Conservation (phyloP, 2,797 vertebrate genomes). For the Hydrophis major region DNA sequence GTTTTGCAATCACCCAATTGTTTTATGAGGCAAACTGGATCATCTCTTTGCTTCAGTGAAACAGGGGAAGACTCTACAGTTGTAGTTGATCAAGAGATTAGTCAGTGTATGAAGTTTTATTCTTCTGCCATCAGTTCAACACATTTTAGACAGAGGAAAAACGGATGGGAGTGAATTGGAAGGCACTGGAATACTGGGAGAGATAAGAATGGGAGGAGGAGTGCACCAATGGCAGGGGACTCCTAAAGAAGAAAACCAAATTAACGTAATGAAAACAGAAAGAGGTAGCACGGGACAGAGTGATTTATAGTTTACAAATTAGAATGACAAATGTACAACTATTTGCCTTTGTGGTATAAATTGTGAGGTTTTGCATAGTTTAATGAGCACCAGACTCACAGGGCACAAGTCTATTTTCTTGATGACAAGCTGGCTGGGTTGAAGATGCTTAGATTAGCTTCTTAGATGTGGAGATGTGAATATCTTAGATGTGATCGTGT, state of each 20-base stretch:
- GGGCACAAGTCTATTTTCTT: neutral
- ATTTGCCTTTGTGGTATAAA: neutral
- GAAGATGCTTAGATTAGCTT: neutral
- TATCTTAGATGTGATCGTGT: neutral
- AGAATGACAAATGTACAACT: neutral
- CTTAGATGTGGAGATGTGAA: neutral
- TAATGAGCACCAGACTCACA: neutral
- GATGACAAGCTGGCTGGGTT: neutral
- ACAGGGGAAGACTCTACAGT: neutral
- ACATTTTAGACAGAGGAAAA: neutral
- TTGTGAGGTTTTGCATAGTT: neutral
- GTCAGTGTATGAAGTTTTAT: neutral
- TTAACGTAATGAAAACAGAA: neutral
- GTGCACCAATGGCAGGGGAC: neutral
- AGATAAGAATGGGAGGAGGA: neutral
- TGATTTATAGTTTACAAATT: neutral
- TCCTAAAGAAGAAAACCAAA: neutral
- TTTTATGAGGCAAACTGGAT: neutral
- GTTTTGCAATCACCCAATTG: neutral
- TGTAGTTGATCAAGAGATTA: neutral
- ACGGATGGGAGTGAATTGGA: neutral
- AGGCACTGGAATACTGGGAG: neutral
- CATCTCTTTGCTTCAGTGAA: neutral
- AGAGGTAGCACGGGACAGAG: neutral
- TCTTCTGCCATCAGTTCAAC: neutral